phyloP scores from a whole-genome alignment of 2,113 vertebrate genomes.

The Philantomba maxwellii region DNA sequence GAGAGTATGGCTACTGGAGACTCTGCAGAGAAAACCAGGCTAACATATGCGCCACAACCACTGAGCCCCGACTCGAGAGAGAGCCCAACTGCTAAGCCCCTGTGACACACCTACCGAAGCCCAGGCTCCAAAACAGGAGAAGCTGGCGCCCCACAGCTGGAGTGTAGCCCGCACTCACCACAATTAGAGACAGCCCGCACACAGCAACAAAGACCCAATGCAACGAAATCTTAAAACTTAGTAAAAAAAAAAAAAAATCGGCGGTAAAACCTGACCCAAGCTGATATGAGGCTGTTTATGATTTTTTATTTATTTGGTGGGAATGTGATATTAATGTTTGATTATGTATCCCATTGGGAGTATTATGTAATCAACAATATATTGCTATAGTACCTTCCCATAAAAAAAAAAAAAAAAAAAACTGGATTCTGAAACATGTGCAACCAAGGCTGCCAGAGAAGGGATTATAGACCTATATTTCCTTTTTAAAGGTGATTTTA shows the following conservation, averaged over 20 bases:
- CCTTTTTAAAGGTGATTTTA: slow-evolving; percentile 1
- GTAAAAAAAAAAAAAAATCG: no score
- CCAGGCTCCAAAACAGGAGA: not conserved
- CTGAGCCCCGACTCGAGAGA: not conserved
- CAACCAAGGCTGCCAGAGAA: not conserved
- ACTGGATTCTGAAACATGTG: not conserved
- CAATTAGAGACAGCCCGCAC: not conserved
- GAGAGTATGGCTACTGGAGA: not conserved
- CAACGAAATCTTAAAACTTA: not conserved
- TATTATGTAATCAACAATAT: not conserved
- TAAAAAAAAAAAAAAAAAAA: not conserved
- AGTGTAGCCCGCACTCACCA: not conserved
- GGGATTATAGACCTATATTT: not conserved
- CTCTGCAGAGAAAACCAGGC: not conserved
- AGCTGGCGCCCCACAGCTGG: not conserved
- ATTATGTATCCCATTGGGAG: not conserved
- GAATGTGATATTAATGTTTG: not conserved
- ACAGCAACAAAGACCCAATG: not conserved
- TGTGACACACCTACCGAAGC: not conserved
- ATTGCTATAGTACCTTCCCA: not conserved
- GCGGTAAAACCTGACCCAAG: not conserved
- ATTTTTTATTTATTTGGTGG: not conserved
- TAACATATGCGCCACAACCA: not conserved
- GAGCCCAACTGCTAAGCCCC: not conserved
- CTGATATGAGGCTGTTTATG: not conserved